phyloP scores from a whole-genome alignment of 2,888 invertebrate species.

The Caenorhabditis sp. region DNA sequence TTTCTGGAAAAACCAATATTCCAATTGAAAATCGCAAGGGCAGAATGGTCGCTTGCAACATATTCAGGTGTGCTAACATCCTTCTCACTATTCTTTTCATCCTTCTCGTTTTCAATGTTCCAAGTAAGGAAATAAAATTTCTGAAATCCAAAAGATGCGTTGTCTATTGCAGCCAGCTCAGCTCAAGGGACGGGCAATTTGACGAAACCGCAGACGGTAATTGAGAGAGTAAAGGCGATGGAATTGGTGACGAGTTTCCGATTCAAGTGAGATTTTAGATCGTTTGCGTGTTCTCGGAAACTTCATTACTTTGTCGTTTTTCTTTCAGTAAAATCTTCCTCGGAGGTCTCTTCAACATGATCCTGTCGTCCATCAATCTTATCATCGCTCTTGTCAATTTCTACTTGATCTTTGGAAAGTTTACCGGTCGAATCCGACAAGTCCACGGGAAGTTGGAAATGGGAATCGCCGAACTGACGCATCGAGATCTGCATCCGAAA shows the following conservation, averaged over 20 bases:
- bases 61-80: conserved; percentile 22
- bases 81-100: conserved; percentile 25
- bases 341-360: conserved; percentile 31
- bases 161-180: no score
- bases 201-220: neutral
- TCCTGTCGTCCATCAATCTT: conserved; percentile 34
- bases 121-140: neutral
- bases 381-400: conserved; percentile 45
- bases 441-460: conserved; percentile 20
- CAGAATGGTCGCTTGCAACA: conserved; percentile 50
- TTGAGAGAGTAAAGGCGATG: conserved; percentile 13
- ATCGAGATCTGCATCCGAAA: conserved; percentile 51
- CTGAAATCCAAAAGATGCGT: no score
- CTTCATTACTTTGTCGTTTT: neutral
- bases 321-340: conserved; percentile 19
- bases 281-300: no score
- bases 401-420: conserved; percentile 43
- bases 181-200: conserved; percentile 5
- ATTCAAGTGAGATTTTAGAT: conserved; percentile 48
- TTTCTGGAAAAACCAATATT: no score
- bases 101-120: conserved; percentile 14
- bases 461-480: conserved; percentile 28
- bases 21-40: no score
- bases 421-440: conserved; percentile 18
- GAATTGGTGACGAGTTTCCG: neutral